These are phyloP conservation scores for Solenodon paradoxus DNA, from an alignment of 2,113 vertebrate species.

Conservation along the genomic window DNA sequence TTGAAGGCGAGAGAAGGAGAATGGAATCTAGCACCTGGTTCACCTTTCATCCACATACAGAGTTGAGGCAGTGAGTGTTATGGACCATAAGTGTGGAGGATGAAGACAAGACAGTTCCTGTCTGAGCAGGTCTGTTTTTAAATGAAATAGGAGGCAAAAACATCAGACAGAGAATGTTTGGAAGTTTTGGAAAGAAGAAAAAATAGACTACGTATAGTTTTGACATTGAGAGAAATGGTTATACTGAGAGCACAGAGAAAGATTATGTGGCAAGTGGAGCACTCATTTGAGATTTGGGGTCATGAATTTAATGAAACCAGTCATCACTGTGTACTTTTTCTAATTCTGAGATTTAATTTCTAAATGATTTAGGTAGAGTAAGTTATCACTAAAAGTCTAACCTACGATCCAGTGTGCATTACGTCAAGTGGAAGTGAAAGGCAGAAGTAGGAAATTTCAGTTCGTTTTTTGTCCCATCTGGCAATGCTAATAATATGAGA, in stretches of 20 bases:
- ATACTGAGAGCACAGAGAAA: not conserved
- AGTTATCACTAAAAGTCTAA: not conserved
- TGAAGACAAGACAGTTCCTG: not conserved
- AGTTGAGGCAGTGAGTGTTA: not conserved
- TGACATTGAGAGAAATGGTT: not conserved
- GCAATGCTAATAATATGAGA: conserved; percentile 38
- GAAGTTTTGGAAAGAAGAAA: not conserved
- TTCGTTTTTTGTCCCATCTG: conserved; percentile 44
- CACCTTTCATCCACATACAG: not conserved
- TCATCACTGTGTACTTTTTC: not conserved
- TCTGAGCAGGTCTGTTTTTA: not conserved
- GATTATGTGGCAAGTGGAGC: not conserved
- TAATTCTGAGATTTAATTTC: not conserved
- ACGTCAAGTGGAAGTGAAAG: conserved; percentile 44
- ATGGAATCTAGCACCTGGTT: no score
- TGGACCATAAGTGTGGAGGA: not conserved
- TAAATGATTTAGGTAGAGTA: not conserved
- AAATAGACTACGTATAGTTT: not conserved
- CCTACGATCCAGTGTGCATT: not conserved
- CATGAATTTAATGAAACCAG: not conserved
- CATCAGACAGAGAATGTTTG: not conserved
- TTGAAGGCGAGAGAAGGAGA: not conserved
- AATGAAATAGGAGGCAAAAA: not conserved
- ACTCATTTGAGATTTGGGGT: not conserved
- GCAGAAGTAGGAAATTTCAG: conserved; percentile 66